Base-by-base conservation (phyloP, 1,140 invertebrate species). In the Halyomorpha halys region DNA sequence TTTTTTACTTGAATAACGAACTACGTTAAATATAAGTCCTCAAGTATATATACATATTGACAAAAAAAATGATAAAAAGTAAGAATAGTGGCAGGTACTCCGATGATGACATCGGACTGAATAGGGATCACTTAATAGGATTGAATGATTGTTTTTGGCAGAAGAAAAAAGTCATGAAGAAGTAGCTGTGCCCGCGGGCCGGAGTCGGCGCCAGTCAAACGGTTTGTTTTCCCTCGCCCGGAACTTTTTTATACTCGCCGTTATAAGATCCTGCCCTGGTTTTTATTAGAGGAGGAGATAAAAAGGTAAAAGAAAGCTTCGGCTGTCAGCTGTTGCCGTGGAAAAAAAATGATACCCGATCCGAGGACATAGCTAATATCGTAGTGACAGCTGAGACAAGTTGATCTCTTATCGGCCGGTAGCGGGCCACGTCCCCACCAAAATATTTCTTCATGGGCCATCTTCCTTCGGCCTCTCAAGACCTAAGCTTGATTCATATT, bases 281-380 rank as follows among this genome's bases (percentile, higher is more conserved):
- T 56, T 56, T 56, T 56, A 56, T 56, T 56, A 56, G 53, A 56
- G 53, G 18, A 23, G 53, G 18, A 21, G 53, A 21, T 56, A 21
- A 21, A 23, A 56, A 23, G 23, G 18, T 39, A 39, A 56, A 56
- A 56, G 23, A 56, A 56, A 21, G 19, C 23, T 56, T 25, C 53
- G 53, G 18, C 53, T 56, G 53, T 56, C 53, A 56, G 53, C 53
- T 56, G 53, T 56, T 56, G 53, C 53, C 53, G 14, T 15, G 53
- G 53, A 23, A 56, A 56, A n/a, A 56, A 56, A 56, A 21, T 56
- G 53, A 56, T 56, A 56, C 53, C 53, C 53, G 53, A 56, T 56
- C 53, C 53, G 18, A 39, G 18, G 53, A 56, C 53, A 56, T 56
- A 56, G 23, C 53, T 56, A 56, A 56, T 56, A 56, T 56, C 53